A percentile compares a stretch with the other conserved stretches of the same genome.
Conservation (phyloP, 2,888 invertebrate species). For the Dynastes grantii region DNA sequence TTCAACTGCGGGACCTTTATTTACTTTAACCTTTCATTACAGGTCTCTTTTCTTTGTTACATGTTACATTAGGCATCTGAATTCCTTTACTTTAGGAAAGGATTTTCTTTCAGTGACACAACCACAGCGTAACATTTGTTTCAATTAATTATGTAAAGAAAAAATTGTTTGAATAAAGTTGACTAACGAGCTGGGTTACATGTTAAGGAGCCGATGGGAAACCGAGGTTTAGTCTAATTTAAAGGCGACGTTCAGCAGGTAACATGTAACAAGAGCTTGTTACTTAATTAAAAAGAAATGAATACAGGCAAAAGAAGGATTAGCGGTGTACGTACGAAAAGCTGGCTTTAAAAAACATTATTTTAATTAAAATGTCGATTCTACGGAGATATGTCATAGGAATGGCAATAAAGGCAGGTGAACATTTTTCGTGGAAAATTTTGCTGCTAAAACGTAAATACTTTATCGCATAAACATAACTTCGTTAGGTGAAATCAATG, state of each 20-base stretch:
- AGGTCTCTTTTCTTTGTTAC: not conserved
- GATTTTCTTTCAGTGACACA: not conserved
- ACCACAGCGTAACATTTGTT: slow-evolving; percentile 7
- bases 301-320: not conserved
- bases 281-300: slow-evolving; percentile 34
- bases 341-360: not conserved
- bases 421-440: too few species aligned
- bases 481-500: too few species aligned
- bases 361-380: not conserved
- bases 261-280: slow-evolving; percentile 14
- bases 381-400: too few species aligned
- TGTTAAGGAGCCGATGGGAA: slow-evolving; percentile 24
- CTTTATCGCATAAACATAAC: too few species aligned
- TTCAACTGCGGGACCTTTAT: too few species aligned
- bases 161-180: slow-evolving; percentile 26
- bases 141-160: slow-evolving; percentile 18
- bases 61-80: not conserved
- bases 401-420: not conserved
- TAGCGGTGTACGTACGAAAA: not conserved
- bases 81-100: not conserved
- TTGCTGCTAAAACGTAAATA: too few species aligned
- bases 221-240: slow-evolving; percentile 21
- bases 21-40: not conserved
- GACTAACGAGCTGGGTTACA: slow-evolving; percentile 33
- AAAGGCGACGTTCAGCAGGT: slow-evolving; percentile 6